phyloP scores from a whole-genome alignment of 1,140 invertebrate genomes.

The Antheraea mylitta region DNA sequence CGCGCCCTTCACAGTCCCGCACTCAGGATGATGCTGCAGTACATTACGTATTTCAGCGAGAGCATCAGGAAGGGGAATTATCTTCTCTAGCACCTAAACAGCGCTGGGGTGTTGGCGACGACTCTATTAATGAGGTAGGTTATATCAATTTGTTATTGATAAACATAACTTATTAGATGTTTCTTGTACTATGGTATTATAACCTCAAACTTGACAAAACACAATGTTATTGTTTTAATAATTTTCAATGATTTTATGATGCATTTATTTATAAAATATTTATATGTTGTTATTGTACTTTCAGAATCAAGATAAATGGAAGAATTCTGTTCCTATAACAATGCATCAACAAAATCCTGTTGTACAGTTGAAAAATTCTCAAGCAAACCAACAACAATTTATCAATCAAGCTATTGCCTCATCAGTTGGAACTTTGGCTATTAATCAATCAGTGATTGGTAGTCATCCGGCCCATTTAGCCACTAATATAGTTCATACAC shows the following conservation, averaged over 20 bases:
- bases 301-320: slow-evolving; percentile 87
- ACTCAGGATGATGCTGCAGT: slow-evolving; percentile 92
- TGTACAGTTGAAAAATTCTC: slow-evolving; percentile 74
- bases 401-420: slow-evolving; percentile 79
- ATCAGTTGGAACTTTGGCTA: slow-evolving; percentile 79
- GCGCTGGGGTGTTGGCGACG: slow-evolving; percentile 90
- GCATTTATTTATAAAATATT: too few relatives aligned
- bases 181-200: slow-evolving; percentile 16
- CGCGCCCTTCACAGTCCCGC: slow-evolving; percentile 73
- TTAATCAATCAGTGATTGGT: slow-evolving; percentile 81
- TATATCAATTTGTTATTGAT: neutral
- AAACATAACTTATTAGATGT: neutral
- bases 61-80: slow-evolving; percentile 87
- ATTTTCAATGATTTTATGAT: neutral
- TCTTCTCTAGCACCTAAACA: slow-evolving; percentile 84
- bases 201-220: slow-evolving; percentile 45
- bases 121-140: slow-evolving; percentile 85
- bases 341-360: slow-evolving; percentile 61
- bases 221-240: neutral
- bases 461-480: slow-evolving; percentile 68
- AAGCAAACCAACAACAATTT: slow-evolving; percentile 78
- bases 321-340: slow-evolving; percentile 77
- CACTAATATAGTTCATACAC: slow-evolving; percentile 75
- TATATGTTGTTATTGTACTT: slow-evolving; percentile 55
- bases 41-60: slow-evolving; percentile 92